These are phyloP conservation scores for Pseudonaja textilis DNA, from an alignment of 2,113 vertebrate genomes.

Conservation along the genomic window DNA sequence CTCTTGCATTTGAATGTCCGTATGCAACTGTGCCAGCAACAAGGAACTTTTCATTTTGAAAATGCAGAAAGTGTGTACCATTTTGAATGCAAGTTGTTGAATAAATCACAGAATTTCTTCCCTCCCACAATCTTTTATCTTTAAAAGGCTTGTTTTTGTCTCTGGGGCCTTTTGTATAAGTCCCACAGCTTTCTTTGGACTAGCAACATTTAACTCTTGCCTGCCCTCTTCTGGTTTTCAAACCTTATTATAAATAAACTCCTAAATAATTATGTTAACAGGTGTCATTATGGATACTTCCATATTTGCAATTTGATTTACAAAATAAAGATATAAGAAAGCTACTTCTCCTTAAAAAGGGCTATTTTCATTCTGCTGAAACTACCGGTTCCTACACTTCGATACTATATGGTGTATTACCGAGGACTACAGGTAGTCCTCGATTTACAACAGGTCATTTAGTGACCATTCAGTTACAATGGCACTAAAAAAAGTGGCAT, in stretches of 20 bases:
- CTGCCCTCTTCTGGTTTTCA: slow-evolving; percentile 30
- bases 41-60: neutral
- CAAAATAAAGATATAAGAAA: neutral
- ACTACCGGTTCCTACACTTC: neutral
- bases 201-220: neutral
- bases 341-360: neutral
- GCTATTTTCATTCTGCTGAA: neutral
- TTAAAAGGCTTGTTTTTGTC: neutral
- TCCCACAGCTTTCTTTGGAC: neutral
- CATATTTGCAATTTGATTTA: neutral
- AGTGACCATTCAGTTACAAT: too few relatives aligned
- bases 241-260: neutral
- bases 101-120: neutral
- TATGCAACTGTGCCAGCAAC: neutral
- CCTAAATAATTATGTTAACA: neutral
- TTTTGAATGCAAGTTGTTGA: neutral
- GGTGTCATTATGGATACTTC: neutral
- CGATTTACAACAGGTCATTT: too few relatives aligned
- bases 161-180: neutral
- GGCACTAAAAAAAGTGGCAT: too few relatives aligned
- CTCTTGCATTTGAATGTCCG: neutral
- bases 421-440: too few relatives aligned
- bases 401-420: neutral
- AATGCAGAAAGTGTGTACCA: neutral
- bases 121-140: neutral